phyloP scores from a whole-genome alignment of 2,888 invertebrate genomes.

The Schizotus pectinicornis region DNA sequence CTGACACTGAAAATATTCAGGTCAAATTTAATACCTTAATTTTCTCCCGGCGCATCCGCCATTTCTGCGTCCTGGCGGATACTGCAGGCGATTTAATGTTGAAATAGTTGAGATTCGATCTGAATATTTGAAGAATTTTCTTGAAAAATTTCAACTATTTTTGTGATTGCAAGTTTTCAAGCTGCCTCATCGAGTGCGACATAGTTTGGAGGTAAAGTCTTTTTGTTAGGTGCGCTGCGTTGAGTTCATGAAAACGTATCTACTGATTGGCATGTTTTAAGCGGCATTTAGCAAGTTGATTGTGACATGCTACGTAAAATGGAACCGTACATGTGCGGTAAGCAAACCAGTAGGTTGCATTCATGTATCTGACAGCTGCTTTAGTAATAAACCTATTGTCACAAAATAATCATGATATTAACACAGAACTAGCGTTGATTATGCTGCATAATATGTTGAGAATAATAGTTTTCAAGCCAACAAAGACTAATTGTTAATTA shows the following conservation, averaged over 20 bases:
- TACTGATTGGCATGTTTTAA: constrained; percentile 22
- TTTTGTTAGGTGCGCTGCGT: constrained; percentile 6
- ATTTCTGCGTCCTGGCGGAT: no score
- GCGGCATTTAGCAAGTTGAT: constrained; percentile 23
- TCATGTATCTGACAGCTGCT: constrained; percentile 53
- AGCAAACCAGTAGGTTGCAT: constrained; percentile 49
- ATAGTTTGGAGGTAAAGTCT: constrained; percentile 7
- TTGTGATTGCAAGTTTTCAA: no score
- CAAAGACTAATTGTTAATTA: constrained; percentile 40
- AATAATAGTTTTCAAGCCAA: constrained; percentile 42
- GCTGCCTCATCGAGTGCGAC: background rate
- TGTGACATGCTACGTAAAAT: constrained; percentile 31
- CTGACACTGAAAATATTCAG: no score
- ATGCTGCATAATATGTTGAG: constrained; percentile 48
- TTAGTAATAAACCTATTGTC: constrained; percentile 52
- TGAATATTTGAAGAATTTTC: no score
- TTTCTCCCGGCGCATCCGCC: no score
- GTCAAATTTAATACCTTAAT: no score
- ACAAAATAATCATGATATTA: constrained; percentile 53
- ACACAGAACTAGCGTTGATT: constrained; percentile 48
- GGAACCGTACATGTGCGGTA: constrained; percentile 40
- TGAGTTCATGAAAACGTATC: constrained; percentile 10
- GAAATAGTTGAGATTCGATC: no score
- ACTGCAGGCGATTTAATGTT: no score
- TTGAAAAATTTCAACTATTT: no score